Conservation (phyloP, 1,140 invertebrate species). For the Cotesia glomerata region DNA sequence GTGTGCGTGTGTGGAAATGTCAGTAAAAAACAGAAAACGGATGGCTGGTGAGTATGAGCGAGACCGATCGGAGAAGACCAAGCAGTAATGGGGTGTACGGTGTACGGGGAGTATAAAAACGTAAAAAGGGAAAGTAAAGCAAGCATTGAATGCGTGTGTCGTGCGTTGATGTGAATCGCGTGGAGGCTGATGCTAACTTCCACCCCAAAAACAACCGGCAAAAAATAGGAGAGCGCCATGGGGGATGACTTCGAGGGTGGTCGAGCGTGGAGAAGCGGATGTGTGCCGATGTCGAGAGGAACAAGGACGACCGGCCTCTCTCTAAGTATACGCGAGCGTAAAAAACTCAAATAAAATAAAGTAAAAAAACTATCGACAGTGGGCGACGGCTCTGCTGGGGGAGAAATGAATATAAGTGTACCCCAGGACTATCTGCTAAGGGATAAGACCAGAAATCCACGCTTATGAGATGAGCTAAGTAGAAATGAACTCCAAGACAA, state of each 20-base stretch:
- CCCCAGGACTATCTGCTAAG: background rate
- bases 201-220: conserved; percentile 47
- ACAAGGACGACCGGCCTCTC: conserved; percentile 29
- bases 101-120: conserved; percentile 13
- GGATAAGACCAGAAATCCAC: conserved; percentile 58
- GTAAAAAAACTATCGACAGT: conserved; percentile 10
- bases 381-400: background rate
- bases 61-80: background rate
- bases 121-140: conserved; percentile 6
- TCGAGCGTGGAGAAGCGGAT: conserved; percentile 43
- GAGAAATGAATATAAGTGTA: conserved; percentile 29
- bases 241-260: conserved; percentile 53
- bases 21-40: conserved; percentile 4
- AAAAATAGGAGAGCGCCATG: conserved; percentile 35
- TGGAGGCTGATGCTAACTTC: conserved; percentile 38
- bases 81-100: background rate
- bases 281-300: conserved; percentile 10
- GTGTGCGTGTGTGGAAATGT: conserved; percentile 13
- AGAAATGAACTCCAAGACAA: conserved; percentile 48
- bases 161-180: conserved; percentile 31
- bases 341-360: conserved; percentile 31
- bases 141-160: conserved; percentile 22
- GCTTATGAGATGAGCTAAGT: conserved; percentile 53
- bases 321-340: conserved; percentile 29
- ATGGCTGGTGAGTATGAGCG: background rate